Percentiles rank a stretch among this genome's conserved stretches.
These are phyloP conservation scores for Bilobella aurantiaca DNA, from an alignment of 1,140 invertebrate species.

Conservation along the genomic window DNA sequence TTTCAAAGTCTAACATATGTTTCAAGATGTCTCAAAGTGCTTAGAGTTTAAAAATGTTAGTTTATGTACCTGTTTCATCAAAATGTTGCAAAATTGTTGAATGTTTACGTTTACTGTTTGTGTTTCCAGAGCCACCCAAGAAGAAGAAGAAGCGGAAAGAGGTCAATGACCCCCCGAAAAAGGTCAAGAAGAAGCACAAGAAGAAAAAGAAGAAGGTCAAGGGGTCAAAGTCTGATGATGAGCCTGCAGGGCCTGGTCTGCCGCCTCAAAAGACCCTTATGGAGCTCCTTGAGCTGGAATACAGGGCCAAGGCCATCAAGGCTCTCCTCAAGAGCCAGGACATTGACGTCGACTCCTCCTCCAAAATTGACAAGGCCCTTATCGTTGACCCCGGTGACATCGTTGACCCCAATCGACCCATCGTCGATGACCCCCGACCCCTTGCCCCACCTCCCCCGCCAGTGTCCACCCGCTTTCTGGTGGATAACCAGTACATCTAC, in stretches of 20 bases:
- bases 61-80: too few relatives aligned
- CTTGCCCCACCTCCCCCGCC: too few relatives aligned
- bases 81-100: too few relatives aligned
- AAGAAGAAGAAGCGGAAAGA: too few relatives aligned
- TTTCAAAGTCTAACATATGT: background rate
- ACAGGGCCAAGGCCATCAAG: constrained; percentile 26
- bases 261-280: constrained; percentile 18
- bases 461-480: too few relatives aligned
- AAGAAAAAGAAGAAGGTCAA: constrained; percentile 11
- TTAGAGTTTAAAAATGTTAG: too few relatives aligned
- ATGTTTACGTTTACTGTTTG: background rate
- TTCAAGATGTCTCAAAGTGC: too few relatives aligned
- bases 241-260: background rate
- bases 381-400: background rate
- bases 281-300: constrained; percentile 26
- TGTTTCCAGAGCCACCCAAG: background rate
- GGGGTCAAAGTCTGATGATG: background rate
- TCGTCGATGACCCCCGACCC: background rate
- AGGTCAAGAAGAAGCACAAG: background rate
- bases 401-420: background rate
- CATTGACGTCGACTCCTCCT: background rate
- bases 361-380: background rate
- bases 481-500: too few relatives aligned
- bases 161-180: background rate
- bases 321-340: constrained; percentile 22